Conservation (phyloP, 2,888 invertebrate species). For the Arctia plantaginis region DNA sequence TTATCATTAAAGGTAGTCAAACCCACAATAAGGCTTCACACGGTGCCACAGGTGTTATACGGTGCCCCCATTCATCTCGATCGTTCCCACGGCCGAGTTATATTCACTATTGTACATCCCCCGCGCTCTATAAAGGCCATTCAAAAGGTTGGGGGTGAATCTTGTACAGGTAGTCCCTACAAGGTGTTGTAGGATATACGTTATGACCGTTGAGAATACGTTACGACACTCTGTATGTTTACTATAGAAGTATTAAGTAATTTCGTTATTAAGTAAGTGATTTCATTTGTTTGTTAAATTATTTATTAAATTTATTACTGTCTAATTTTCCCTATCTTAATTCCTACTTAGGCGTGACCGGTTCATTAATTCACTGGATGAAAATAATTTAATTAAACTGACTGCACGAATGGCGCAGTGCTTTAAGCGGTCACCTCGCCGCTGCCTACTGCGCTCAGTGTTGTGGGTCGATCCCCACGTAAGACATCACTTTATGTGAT, state of each 20-base stretch:
- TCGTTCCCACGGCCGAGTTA: slow-evolving; percentile 77
- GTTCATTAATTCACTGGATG: neutral
- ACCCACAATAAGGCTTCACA: slow-evolving; percentile 47
- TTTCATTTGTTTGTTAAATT: neutral
- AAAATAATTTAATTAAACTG: no score
- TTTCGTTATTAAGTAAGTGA: neutral
- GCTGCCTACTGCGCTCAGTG: no score
- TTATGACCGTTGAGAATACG: slow-evolving; percentile 68
- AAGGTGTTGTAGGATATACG: slow-evolving; percentile 68
- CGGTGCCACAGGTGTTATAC: slow-evolving; percentile 74
- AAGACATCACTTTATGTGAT: no score
- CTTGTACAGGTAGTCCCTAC: slow-evolving; percentile 70
- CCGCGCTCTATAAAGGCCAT: slow-evolving; percentile 67
- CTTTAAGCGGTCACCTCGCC: no score
- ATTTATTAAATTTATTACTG: neutral
- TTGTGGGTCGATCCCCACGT: no score
- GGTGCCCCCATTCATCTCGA: slow-evolving; percentile 64
- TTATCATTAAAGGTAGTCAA: slow-evolving; percentile 28
- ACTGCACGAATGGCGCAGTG: no score
- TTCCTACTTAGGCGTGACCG: neutral
- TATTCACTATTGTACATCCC: slow-evolving; percentile 71
- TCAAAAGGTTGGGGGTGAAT: slow-evolving; percentile 77
- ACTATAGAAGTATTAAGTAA: slow-evolving; percentile 26
- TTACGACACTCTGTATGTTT: slow-evolving; percentile 26
- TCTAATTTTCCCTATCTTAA: neutral